phyloP scores from a whole-genome alignment of 1,140 invertebrate genomes.

The Nymphalis io region DNA sequence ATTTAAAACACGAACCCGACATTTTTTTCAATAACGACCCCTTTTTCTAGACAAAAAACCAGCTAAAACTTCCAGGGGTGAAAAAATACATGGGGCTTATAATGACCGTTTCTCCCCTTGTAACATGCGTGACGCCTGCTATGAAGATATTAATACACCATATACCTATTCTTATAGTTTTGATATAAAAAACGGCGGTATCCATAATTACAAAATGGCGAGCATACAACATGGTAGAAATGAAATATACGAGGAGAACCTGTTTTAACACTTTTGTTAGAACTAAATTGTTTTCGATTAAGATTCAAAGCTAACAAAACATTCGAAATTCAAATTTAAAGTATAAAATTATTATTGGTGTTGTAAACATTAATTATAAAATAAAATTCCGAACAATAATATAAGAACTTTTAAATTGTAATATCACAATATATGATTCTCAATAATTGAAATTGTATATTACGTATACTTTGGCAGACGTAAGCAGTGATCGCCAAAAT shows the following conservation, averaged over 20 bases:
- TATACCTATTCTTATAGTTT: constrained; percentile 41
- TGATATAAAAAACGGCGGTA: constrained; percentile 41
- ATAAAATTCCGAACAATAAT: neutral
- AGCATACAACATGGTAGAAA: constrained; percentile 12
- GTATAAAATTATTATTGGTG: neutral
- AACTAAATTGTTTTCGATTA: neutral
- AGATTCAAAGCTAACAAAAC: neutral
- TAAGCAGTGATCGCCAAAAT: constrained; percentile 37
- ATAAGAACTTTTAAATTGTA: neutral
- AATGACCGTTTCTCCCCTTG: constrained; percentile 31
- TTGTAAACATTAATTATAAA: neutral
- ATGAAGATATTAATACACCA: constrained; percentile 55
- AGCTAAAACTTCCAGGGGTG: constrained; percentile 19
- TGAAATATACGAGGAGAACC: neutral
- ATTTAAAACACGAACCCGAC: constrained; percentile 31
- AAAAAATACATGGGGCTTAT: constrained; percentile 29
- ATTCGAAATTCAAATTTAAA: neutral
- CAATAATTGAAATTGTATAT: constrained; percentile 28
- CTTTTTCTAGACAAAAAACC: constrained; percentile 25
- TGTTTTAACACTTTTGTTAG: neutral
- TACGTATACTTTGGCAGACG: constrained; percentile 31
- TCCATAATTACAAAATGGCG: constrained; percentile 37
- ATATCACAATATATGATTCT: neutral
- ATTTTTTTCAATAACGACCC: constrained; percentile 32
- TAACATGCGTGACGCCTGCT: constrained; percentile 46